Evolutionary conservation across 2,113 vertebrate genomes (phyloP).

Genomic region (Vidua macroura): DNA sequence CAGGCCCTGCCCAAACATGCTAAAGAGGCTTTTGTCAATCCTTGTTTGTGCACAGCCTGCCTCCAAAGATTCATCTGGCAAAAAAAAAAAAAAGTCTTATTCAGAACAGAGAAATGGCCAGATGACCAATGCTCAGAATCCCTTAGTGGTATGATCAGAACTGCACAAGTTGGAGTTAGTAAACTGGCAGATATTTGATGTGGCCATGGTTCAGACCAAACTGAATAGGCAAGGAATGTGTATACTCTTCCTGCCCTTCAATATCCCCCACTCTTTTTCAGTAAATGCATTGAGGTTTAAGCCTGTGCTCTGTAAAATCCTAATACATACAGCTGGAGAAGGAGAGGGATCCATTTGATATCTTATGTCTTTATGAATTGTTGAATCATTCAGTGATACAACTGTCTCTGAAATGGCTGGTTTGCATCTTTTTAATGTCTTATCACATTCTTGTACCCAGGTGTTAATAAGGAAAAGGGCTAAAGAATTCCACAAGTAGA

Average conservation of each 20-base stretch:
- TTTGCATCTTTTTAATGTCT: background rate
- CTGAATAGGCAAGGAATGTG: background rate
- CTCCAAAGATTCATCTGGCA: background rate
- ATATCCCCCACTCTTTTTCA: background rate
- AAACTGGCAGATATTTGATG: background rate
- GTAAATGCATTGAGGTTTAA: background rate
- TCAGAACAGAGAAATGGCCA: background rate
- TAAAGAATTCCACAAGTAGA: background rate
- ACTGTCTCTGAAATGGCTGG: background rate
- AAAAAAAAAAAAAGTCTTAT: background rate
- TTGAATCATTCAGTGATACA: background rate
- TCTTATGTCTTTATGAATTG: background rate
- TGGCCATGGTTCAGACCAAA: background rate
- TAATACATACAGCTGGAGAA: background rate
- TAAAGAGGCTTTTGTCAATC: background rate
- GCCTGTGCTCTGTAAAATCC: background rate
- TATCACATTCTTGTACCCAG: background rate
- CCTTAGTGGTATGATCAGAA: background rate
- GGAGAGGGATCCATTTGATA: accelerated
- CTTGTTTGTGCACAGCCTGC: background rate
- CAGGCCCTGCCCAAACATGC: background rate
- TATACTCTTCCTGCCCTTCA: background rate
- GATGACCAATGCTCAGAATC: background rate
- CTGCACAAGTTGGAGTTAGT: background rate
- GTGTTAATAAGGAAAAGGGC: background rate